Conservation (phyloP, 2,113 vertebrate species). For the Heterochromis multidens region DNA sequence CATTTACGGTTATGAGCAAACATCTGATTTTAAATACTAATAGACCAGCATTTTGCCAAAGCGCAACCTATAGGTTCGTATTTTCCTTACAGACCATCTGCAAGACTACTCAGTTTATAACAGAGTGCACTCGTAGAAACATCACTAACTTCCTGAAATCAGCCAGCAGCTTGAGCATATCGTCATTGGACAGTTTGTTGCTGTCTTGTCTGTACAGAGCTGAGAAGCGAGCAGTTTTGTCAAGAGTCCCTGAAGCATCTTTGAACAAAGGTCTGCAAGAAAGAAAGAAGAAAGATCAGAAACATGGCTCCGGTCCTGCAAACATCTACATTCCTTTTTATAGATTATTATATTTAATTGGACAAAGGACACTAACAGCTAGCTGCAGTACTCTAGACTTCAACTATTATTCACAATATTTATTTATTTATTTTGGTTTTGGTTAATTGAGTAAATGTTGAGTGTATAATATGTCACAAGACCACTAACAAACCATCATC, state of each 20-base stretch:
- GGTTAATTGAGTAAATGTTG: not conserved
- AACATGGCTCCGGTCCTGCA: not conserved
- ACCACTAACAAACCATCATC: not conserved
- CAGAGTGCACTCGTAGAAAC: not conserved
- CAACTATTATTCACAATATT: not conserved
- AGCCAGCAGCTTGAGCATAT: conserved; percentile 92
- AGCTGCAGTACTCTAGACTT: not conserved
- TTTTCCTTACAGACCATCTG: conserved; percentile 25
- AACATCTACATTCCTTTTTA: not conserved
- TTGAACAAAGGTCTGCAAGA: conserved; percentile 88
- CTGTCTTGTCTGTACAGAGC: conserved; percentile 93
- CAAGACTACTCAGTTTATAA: not conserved
- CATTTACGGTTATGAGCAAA: conserved; percentile 32
- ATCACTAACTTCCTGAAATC: conserved; percentile 95
- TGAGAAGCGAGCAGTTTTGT: conserved; percentile 93
- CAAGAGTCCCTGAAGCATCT: conserved; percentile 89
- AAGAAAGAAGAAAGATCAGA: not conserved
- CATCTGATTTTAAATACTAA: conserved; percentile 10
- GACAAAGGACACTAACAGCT: not conserved
- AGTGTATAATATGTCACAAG: not conserved
- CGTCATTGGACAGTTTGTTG: conserved; percentile 96
- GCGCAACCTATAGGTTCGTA: not conserved
- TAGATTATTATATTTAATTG: not conserved
- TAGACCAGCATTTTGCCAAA: conserved; percentile 3
- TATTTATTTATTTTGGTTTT: not conserved